These are phyloP conservation scores for Nomada goodeniana DNA, from an alignment of 2,888 invertebrate genomes.

Conservation along the genomic window DNA sequence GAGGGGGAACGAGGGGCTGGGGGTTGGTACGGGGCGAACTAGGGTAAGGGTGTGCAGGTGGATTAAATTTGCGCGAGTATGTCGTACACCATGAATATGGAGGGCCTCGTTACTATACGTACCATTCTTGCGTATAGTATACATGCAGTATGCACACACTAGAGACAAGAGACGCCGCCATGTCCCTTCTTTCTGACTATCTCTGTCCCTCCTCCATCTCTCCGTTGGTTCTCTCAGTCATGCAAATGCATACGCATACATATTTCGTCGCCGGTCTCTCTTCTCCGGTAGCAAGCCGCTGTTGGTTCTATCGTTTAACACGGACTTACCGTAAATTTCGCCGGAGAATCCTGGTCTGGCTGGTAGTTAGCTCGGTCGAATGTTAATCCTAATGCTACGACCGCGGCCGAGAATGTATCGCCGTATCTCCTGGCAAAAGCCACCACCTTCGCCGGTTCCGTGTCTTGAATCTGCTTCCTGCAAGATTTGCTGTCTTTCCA, in stretches of 20 bases:
- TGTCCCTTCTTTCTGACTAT: conserved; percentile 50
- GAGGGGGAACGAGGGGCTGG: conserved; percentile 7
- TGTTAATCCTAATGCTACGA: conserved; percentile 72
- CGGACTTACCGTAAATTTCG: conserved; percentile 76
- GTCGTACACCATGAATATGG: conserved; percentile 82
- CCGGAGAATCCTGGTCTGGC: conserved; percentile 67
- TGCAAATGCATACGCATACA: conserved; percentile 53
- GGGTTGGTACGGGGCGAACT: conserved; percentile 35
- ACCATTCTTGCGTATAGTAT: conserved; percentile 72
- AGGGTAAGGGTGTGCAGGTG: conserved; percentile 67
- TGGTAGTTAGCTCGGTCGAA: conserved; percentile 73
- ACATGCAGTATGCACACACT: conserved; percentile 65
- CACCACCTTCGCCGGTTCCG: conserved; percentile 47
- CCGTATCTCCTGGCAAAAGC: conserved; percentile 56
- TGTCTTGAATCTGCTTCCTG: conserved; percentile 50
- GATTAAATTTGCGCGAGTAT: conserved; percentile 82
- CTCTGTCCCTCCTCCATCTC: conserved; percentile 28
- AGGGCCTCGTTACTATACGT: conserved; percentile 81
- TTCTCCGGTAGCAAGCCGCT: conserved; percentile 65
- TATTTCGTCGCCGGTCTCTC: conserved; percentile 44
- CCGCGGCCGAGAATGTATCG: conserved; percentile 62
- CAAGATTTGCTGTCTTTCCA: conserved; percentile 38
- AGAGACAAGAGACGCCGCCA: conserved; percentile 56
- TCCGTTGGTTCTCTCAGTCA: conserved; percentile 32
- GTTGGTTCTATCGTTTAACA: conserved; percentile 81